Evolutionary conservation across 1,140 invertebrate genomes (phyloP), one percentile per base, ranked within the genome.

Genomic region (Odontomachus brunneus): DNA sequence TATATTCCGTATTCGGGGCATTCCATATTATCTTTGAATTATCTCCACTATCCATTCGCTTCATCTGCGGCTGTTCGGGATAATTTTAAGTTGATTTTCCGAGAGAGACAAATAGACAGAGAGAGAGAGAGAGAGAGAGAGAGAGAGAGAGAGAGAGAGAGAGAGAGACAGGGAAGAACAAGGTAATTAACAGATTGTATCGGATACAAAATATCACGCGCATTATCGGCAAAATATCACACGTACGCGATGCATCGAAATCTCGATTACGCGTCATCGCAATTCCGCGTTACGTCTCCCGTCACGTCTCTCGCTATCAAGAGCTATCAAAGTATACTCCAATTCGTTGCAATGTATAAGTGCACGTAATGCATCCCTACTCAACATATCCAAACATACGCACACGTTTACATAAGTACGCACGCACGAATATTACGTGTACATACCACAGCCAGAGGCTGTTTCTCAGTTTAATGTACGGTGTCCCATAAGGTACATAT

Each of bases 401-500:
- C 22, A 44, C 11, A 22, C 9, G 38, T 44, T 44, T 44, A 44
- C 9, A 44, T 11, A 44, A 0, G 9, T 44, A 44, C 38, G 38
- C 38, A 44, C 38, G 38, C 9, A 44, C 38, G 74, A 33, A 29
- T 67, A 72, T 81, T 72, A 66, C 76, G 38, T 22, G 4, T 71
- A 69, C 49, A 3, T 29, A 53, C 22, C 48, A 59, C 33, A 63
- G 48, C 44, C 71, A 73, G 26, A 62, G 33, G 26, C 15, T 60
- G 71, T 84, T 44, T 87, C 55, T 76, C 71, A 51, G 57, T 71
- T 89, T 85, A 83, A 89, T 88, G 85, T 84, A 83, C 87, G 86
- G 26, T 88, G 59, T 88, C 87, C 84, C 86, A 87, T 89, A 84
- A 88, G 86, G 72, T 89, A 82, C 86, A 89, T 89, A 86, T 88